These are phyloP conservation scores for Tetropium fuscum DNA, from an alignment of 2,888 invertebrate species.

Conservation along the genomic window DNA sequence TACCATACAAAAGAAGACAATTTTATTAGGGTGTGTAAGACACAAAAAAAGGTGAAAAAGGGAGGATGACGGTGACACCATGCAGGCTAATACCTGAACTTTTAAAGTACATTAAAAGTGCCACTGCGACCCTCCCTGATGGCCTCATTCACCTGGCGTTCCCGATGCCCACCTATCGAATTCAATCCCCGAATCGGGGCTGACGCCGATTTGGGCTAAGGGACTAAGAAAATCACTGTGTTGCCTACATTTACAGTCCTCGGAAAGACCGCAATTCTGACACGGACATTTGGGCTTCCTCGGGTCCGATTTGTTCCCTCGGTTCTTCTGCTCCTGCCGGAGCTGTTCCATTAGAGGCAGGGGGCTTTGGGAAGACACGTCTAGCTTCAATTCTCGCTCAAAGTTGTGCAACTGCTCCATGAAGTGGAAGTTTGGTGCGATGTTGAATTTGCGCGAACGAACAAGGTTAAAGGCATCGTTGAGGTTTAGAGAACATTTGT, in stretches of 20 bases:
- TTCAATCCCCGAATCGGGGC: conserved; percentile 92
- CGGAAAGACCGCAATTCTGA: conserved; percentile 64
- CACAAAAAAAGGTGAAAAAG: conserved; percentile 34
- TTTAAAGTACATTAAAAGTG: conserved; percentile 60
- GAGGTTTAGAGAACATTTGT: conserved; percentile 86
- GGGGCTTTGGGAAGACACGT: conserved; percentile 64
- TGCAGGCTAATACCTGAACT: conserved; percentile 30
- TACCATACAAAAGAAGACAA: conserved; percentile 15
- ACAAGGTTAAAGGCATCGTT: conserved; percentile 97
- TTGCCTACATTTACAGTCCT: conserved; percentile 61
- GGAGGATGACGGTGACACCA: conserved; percentile 59
- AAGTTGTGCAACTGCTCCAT: conserved; percentile 96
- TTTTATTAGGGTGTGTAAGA: conserved; percentile 24
- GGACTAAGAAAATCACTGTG: conserved; percentile 72
- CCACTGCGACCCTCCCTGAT: conserved; percentile 65
- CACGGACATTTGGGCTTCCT: conserved; percentile 45
- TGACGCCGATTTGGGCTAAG: conserved; percentile 75
- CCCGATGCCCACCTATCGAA: conserved; percentile 83
- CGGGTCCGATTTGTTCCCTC: conserved; percentile 40
- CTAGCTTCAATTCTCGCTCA: conserved; percentile 78
- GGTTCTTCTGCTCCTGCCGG: conserved; percentile 49
- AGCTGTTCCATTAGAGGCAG: conserved; percentile 54
- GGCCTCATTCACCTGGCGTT: conserved; percentile 62
- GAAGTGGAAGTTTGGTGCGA: conserved; percentile 98
- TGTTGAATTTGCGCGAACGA: conserved; percentile 92